These are phyloP conservation scores for Philotrypesis tridentata DNA, from an alignment of 1,140 invertebrate genomes.

Conservation along the genomic window DNA sequence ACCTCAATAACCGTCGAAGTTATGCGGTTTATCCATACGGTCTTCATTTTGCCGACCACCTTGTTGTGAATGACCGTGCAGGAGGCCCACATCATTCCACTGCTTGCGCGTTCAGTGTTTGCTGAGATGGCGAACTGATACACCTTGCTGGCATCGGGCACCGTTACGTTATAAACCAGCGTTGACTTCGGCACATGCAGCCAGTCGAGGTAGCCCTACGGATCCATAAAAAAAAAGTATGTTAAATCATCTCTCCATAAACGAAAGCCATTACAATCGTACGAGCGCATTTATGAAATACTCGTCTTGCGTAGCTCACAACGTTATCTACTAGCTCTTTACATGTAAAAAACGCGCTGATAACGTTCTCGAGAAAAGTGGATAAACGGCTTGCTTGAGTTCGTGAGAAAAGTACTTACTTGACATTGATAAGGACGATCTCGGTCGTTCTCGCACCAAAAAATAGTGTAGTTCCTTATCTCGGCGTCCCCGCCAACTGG, in stretches of 20 bases:
- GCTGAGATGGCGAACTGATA: slow-evolving; percentile 84
- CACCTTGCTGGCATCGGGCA: slow-evolving; percentile 70
- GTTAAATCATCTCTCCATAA: not conserved
- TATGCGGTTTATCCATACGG: slow-evolving; percentile 76
- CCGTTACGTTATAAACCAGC: slow-evolving; percentile 73
- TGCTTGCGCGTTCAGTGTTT: slow-evolving; percentile 78
- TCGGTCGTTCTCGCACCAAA: slow-evolving; percentile 80
- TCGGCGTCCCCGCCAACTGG: slow-evolving; percentile 63
- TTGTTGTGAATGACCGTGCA: slow-evolving; percentile 84
- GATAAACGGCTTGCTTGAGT: not conserved
- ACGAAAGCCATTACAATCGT: not conserved
- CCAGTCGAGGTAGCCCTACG: slow-evolving; percentile 77
- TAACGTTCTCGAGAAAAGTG: not conserved
- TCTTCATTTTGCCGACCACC: slow-evolving; percentile 80
- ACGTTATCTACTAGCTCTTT: not conserved
- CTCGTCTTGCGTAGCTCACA: not conserved
- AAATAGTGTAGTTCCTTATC: slow-evolving; percentile 80
- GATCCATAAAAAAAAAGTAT: slow-evolving; percentile 28
- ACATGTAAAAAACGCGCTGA: not conserved
- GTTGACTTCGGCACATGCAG: slow-evolving; percentile 69
- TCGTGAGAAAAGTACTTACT: slow-evolving; percentile 61
- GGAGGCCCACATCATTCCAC: slow-evolving; percentile 85
- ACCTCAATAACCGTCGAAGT: slow-evolving; percentile 78
- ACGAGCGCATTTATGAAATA: not conserved
- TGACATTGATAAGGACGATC: slow-evolving; percentile 77